Evolutionary conservation across 1,140 invertebrate genomes (phyloP), one percentile per base, ranked within the genome.

Genomic region (Neotoxoptera formosana): DNA sequence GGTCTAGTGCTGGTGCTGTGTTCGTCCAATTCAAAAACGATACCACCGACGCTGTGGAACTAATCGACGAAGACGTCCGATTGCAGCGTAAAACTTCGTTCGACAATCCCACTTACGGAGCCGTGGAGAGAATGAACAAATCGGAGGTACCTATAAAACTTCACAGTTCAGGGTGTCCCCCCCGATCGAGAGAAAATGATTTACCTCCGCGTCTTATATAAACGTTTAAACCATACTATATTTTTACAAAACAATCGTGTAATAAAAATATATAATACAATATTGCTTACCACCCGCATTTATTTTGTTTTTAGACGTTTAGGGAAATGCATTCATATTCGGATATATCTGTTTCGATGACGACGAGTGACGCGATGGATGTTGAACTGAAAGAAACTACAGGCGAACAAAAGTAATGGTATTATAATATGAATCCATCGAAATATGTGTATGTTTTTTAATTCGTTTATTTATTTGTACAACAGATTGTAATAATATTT

Each of bases 11-110:
- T 36, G 81, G 76, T 3, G 25, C 34, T 7, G n/a, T 84, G 21
- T 93, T 93, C 14, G 91, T 93, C 1, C 86, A 93, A 45, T 93
- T 86, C 20, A 36, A 93, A 51, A 93, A 93, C 30, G 48, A 86
- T 21, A 86, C 76, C 0, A 84, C 53, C 7, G 91, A 84, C 17
- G 91, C 60, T n/a, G 60, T 93, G 7, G 91, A 86, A 56, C 34
- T 84, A 21, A 86, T 93, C 23, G 36, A 53, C 34, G 81, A 84
- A 93, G 48, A 93, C 23, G 14, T 9, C 9, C 53, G 36, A 67
- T n/a, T 45, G 53, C 89, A 56, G 30, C 91, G 91, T 53, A 93
- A 86, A 9, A 53, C 91, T 36, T 93, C 91, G 9, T 93, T 93
- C 14, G 48, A 84, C 47, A 93, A 93, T n/a, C 91, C 91, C 7